These are phyloP conservation scores for Chirona hameri DNA, from an alignment of 2,888 invertebrate species.

Conservation along the genomic window DNA sequence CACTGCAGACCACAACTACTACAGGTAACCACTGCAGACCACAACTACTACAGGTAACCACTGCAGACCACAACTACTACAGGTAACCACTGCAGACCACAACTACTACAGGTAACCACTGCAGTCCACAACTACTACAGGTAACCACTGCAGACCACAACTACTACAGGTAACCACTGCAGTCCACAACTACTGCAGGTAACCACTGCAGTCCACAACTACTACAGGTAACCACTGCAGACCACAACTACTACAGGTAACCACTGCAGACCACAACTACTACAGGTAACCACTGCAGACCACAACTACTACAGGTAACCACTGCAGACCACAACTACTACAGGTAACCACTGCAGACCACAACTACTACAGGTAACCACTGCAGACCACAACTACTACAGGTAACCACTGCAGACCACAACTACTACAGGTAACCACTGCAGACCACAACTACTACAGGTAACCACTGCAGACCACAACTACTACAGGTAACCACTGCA, in stretches of 20 bases:
- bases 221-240: constrained; percentile 66
- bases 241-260: constrained; percentile 75
- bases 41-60: constrained; percentile 69
- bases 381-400: constrained; percentile 84
- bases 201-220: constrained; percentile 63
- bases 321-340: constrained; percentile 82
- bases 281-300: constrained; percentile 65
- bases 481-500: constrained; percentile 66
- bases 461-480: constrained; percentile 64
- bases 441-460: constrained; percentile 82
- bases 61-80: constrained; percentile 82
- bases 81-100: constrained; percentile 46
- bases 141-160: constrained; percentile 47
- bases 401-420: constrained; percentile 64
- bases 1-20: constrained; percentile 78
- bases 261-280: constrained; percentile 74
- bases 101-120: constrained; percentile 67
- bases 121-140: constrained; percentile 84
- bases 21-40: constrained; percentile 63
- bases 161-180: constrained; percentile 64
- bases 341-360: constrained; percentile 63
- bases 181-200: constrained; percentile 78
- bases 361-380: constrained; percentile 66
- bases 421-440: constrained; percentile 66
- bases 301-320: constrained; percentile 70